A percentile compares a stretch with the other conserved stretches of the same genome.
Evolutionary conservation across 2,888 invertebrate species (phyloP).

Genomic region (Synanthedon andrenaeformis): DNA sequence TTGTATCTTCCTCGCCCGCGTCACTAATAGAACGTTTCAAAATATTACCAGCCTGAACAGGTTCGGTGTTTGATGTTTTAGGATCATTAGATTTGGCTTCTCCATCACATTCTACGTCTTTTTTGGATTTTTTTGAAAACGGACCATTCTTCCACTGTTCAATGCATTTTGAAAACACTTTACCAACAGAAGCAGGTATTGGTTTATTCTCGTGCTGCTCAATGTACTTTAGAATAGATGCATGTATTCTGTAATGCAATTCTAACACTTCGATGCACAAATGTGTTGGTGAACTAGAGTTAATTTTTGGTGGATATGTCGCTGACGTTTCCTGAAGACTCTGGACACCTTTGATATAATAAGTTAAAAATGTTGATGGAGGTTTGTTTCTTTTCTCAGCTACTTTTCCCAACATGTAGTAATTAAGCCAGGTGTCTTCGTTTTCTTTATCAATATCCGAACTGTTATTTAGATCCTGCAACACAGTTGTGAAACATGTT

Average conservation of each 20-base stretch:
- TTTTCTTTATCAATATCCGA: constrained; percentile 69
- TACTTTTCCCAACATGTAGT: constrained; percentile 97
- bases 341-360: constrained; percentile 84
- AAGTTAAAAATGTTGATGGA: constrained; percentile 79
- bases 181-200: constrained; percentile 70
- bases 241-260: constrained; percentile 85
- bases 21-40: constrained; percentile 61
- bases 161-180: constrained; percentile 71
- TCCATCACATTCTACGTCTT: constrained; percentile 21
- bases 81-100: constrained; percentile 25
- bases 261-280: constrained; percentile 91
- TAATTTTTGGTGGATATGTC: constrained; percentile 87
- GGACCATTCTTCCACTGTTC: constrained; percentile 59
- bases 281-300: constrained; percentile 85
- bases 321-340: constrained; percentile 84
- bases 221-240: constrained; percentile 88
- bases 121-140: constrained; percentile 44
- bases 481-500: constrained; percentile 81
- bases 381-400: constrained; percentile 86
- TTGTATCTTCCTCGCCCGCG: constrained; percentile 53
- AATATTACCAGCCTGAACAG: constrained; percentile 57
- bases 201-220: constrained; percentile 81
- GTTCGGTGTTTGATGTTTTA: constrained; percentile 12
- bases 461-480: constrained; percentile 69
- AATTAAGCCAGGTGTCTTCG: constrained; percentile 92